phyloP scores from a whole-genome alignment of 2,113 vertebrate genomes.

The Thamnaconus septentrionalis region DNA sequence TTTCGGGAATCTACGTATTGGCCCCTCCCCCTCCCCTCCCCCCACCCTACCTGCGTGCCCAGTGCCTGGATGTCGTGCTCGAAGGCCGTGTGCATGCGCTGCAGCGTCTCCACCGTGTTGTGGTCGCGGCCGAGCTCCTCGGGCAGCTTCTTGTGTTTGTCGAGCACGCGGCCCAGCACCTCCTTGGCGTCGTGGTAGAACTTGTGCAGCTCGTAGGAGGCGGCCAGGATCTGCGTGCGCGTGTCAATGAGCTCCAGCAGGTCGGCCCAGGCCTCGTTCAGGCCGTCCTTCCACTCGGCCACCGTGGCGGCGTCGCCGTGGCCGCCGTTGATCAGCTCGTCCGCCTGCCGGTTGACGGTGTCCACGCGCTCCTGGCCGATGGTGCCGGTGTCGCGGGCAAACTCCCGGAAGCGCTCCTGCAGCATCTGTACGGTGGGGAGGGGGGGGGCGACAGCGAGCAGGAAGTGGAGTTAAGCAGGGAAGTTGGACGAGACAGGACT shows the following conservation, averaged over 20 bases:
- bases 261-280: conserved; percentile 98
- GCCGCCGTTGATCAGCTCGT: conserved; percentile 94
- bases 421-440: conserved; percentile 82
- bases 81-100: conserved; percentile 97
- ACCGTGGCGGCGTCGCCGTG: conserved; percentile 94
- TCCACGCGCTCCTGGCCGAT: conserved; percentile 98
- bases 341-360: conserved; percentile 90
- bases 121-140: conserved; percentile 97
- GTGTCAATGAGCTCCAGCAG: conserved; percentile 98
- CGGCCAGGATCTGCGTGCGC: conserved; percentile 93
- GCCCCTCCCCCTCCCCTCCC: neutral
- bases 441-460: neutral
- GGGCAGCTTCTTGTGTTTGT: conserved; percentile 98
- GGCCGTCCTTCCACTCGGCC: conserved; percentile 97
- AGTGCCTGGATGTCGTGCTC: conserved; percentile 97
- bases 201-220: conserved; percentile 96
- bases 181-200: conserved; percentile 98
- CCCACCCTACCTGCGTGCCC: conserved; percentile 86
- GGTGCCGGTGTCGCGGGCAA: conserved; percentile 95
- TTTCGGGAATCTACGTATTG: too few relatives aligned
- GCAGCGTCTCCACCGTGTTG: conserved; percentile 97
- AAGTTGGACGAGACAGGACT: too few relatives aligned
- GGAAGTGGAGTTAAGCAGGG: neutral
- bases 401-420: conserved; percentile 96
- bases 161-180: conserved; percentile 94